Evolutionary conservation across 2,888 invertebrate genomes (phyloP).

Genomic region (Amblyteles armatorius): DNA sequence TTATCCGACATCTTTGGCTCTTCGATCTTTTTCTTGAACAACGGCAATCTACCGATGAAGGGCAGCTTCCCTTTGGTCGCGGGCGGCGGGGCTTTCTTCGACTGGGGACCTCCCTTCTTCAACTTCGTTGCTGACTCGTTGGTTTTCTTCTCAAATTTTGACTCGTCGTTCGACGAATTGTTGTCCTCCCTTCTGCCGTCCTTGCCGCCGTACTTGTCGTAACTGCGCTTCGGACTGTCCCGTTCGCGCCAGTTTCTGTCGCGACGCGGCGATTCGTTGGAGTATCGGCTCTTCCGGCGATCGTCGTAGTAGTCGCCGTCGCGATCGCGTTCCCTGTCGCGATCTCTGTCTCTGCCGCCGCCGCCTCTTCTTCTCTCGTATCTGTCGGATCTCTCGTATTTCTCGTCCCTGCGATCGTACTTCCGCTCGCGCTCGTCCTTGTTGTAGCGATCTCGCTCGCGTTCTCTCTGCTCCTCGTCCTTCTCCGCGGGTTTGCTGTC

Average conservation of each 20-base stretch:
- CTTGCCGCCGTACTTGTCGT: slow-evolving; percentile 77
- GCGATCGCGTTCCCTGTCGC: slow-evolving; percentile 72
- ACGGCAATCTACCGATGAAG: slow-evolving; percentile 94
- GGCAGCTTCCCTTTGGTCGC: slow-evolving; percentile 90
- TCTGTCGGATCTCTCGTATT: slow-evolving; percentile 79
- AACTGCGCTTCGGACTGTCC: slow-evolving; percentile 80
- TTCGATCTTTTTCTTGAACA: slow-evolving; percentile 88
- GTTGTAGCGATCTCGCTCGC: slow-evolving; percentile 78
- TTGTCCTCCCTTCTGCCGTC: slow-evolving; percentile 75
- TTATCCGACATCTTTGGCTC: slow-evolving; percentile 84
- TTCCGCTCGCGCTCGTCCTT: slow-evolving; percentile 75
- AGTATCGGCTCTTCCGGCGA: slow-evolving; percentile 78
- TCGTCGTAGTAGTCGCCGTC: slow-evolving; percentile 81
- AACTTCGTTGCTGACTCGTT: slow-evolving; percentile 79
- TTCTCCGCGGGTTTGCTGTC: slow-evolving; percentile 82
- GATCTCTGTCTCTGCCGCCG: slow-evolving; percentile 70
- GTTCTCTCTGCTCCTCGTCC: slow-evolving; percentile 79
- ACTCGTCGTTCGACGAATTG: slow-evolving; percentile 80
- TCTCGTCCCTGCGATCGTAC: slow-evolving; percentile 80
- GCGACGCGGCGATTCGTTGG: slow-evolving; percentile 81
- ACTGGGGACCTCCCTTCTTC: slow-evolving; percentile 74
- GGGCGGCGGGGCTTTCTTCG: slow-evolving; percentile 79
- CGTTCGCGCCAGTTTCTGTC: slow-evolving; percentile 81
- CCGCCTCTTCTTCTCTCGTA: slow-evolving; percentile 79
- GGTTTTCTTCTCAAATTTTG: slow-evolving; percentile 82